Evolutionary conservation across 2,888 invertebrate species (phyloP).

Genomic region (Danaus chrysippus): DNA sequence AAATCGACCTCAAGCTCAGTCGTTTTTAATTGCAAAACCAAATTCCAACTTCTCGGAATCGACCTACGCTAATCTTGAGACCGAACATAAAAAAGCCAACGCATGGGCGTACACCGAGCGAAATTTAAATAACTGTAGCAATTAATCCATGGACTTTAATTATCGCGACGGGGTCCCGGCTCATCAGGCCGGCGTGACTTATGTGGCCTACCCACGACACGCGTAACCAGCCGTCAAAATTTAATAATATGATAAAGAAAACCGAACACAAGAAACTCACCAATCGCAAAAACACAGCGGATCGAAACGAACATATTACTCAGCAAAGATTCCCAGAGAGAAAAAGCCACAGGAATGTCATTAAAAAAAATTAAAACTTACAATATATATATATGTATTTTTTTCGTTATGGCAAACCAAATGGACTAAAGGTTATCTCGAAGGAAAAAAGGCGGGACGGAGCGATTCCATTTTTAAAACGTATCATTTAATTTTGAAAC

Average conservation of each 20-base stretch:
- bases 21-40: constrained; percentile 46
- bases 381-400: constrained; percentile 57
- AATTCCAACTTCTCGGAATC: constrained; percentile 67
- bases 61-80: constrained; percentile 65
- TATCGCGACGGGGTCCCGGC: constrained; percentile 60
- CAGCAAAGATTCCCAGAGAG: constrained; percentile 66
- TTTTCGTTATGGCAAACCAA: constrained; percentile 73
- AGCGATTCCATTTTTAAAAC: constrained; percentile 79
- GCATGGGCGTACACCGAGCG: constrained; percentile 53
- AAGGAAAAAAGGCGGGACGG: constrained; percentile 75
- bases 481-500: constrained; percentile 79
- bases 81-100: constrained; percentile 67
- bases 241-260: constrained; percentile 53
- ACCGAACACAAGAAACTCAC: constrained; percentile 52
- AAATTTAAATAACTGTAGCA: constrained; percentile 69
- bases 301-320: constrained; percentile 64
- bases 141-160: constrained; percentile 67
- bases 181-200: constrained; percentile 63
- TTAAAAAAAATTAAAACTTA: constrained; percentile 77
- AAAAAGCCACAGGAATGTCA: constrained; percentile 78
- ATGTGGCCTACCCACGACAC: constrained; percentile 51
- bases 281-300: constrained; percentile 63
- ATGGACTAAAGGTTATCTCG: constrained; percentile 77
- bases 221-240: constrained; percentile 48
- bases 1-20: constrained; percentile 42